phyloP scores from a whole-genome alignment of 2,797 vertebrate species.

The Malacoctenus gilli region DNA sequence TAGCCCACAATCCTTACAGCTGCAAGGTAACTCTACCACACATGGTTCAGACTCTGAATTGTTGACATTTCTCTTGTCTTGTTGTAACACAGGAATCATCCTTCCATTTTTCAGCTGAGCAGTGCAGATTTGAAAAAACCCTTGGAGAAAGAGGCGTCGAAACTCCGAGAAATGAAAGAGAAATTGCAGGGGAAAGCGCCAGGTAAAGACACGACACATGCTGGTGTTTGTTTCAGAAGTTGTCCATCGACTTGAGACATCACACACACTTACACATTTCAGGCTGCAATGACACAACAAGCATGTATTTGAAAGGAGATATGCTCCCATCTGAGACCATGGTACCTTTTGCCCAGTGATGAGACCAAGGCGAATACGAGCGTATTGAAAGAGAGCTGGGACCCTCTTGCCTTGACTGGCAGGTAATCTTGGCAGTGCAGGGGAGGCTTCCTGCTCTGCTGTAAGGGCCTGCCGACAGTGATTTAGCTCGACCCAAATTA shows the following conservation, averaged over 20 bases:
- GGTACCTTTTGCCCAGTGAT: conserved; percentile 79
- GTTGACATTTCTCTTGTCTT: not conserved
- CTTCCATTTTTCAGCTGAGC: conserved; percentile 82
- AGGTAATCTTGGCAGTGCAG: conserved; percentile 95
- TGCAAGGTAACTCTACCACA: conserved; percentile 86
- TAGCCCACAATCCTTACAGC: conserved; percentile 96
- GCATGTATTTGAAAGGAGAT: no score
- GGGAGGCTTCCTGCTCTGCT: conserved; percentile 83
- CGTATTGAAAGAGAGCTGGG: conserved; percentile 74
- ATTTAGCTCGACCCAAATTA: conserved; percentile 57
- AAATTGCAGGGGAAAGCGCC: conserved; percentile 41
- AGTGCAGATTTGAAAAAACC: conserved; percentile 87
- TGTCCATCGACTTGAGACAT: no score
- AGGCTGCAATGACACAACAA: no score
- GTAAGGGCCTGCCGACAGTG: conserved; percentile 95
- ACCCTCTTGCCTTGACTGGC: conserved; percentile 77
- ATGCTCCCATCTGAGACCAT: no score
- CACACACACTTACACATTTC: no score
- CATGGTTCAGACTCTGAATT: not conserved
- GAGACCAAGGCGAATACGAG: conserved; percentile 95
- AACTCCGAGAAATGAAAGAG: conserved; percentile 86
- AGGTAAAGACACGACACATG: conserved; percentile 28
- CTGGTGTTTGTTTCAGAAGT: not conserved
- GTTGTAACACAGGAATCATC: not conserved
- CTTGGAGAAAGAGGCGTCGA: conserved; percentile 87